Base-by-base conservation (phyloP, 2,888 invertebrate genomes). In the Geotrupes spiniger region DNA sequence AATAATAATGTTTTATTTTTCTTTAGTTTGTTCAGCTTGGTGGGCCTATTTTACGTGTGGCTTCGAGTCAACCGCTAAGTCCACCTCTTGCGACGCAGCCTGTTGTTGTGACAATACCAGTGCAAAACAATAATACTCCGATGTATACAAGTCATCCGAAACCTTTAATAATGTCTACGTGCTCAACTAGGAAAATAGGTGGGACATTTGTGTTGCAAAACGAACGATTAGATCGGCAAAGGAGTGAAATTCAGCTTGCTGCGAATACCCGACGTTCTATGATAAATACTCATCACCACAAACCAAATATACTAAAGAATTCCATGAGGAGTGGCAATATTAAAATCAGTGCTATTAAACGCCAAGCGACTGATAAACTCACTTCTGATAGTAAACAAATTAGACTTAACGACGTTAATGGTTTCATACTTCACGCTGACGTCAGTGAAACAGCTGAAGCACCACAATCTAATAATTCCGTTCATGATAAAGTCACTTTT, bases 161-260 rank as follows among this genome's bases (percentile, higher is more conserved):
- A 51, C 80, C 83, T 8, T 76, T 83, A 8, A 76, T 78, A 25
- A 65, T 81, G 39, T 78, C 80, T 60, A 78, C 79, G 4, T 80
- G 76, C 62, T 78, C 80, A 61, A 74, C 80, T 36, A 72, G 78
- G 12, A 79, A 79, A 63, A 75, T 81, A 33, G 81, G 81, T 38
- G 76, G 78, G 54, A 77, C 80, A 6, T 70, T 81, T 36, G 73
- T 80, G 2, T 63, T 81, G 57, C 78, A 80, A 37, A 69, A 68
- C 53, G 69, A 68, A 42, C 66, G 66, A 36, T 52, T 72, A 36
- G 68, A 69, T 49, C 62, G 63, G 36, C 71, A 72, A 51, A 59
- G 68, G 44, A 66, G 66, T 38, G 71, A 72, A 44, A 64, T 72
- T 41, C 64, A 70, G 46, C 59, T 62, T 56, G 65, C 67, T 16